Evolutionary conservation across 2,113 vertebrate genomes (phyloP).

Genomic region (Parotia lawesii): DNA sequence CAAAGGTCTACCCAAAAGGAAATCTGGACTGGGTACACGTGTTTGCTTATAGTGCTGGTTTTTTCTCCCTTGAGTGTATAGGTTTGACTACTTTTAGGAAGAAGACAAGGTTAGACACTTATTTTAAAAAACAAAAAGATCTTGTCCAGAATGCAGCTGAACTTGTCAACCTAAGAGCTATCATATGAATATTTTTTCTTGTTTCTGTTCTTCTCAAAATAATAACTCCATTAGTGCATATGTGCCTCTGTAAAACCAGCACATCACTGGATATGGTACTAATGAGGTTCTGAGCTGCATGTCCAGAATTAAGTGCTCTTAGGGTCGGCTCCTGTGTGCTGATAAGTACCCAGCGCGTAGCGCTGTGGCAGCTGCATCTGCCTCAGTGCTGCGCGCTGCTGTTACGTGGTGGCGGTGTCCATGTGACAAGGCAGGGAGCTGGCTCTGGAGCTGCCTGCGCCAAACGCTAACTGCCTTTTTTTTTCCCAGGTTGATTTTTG

Average conservation of each 20-base stretch:
- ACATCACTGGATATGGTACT: background rate
- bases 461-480: background rate
- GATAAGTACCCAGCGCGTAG: background rate
- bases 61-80: background rate
- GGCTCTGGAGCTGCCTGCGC: background rate
- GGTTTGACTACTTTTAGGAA: background rate
- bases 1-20: background rate
- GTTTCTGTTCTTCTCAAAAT: background rate
- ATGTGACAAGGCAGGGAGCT: conserved; percentile 32
- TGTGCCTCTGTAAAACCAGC: background rate
- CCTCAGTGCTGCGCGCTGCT: background rate
- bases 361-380: conserved; percentile 17
- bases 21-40: background rate
- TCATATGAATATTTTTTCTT: background rate
- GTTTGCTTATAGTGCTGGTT: background rate
- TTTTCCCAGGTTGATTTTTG: conserved; percentile 14
- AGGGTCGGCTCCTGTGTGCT: background rate
- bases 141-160: background rate
- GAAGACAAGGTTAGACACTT: background rate
- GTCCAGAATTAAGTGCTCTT: background rate
- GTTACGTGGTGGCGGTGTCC: background rate
- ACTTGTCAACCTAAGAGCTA: background rate
- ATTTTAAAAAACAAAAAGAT: background rate
- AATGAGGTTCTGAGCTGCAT: background rate
- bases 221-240: background rate